Conservation (phyloP, 2,888 invertebrate species). For the Tetranychus truncatus region DNA sequence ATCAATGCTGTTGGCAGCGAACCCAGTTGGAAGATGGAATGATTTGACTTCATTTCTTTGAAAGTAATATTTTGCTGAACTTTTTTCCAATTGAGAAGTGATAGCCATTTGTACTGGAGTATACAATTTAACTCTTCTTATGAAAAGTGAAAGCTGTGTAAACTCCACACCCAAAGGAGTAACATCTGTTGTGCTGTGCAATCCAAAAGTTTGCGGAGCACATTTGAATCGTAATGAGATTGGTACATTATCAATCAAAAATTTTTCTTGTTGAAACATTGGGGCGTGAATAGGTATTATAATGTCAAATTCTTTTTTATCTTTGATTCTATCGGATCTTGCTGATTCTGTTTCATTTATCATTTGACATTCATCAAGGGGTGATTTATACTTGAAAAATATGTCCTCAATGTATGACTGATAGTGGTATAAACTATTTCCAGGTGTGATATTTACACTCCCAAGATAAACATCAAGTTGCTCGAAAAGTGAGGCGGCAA, state of each 20-base stretch:
- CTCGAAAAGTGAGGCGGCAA: neutral
- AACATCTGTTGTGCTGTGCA: neutral
- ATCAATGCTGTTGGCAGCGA: neutral
- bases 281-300: neutral
- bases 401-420: neutral
- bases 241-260: neutral
- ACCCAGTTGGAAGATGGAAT: neutral
- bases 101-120: neutral
- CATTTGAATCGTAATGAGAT: neutral
- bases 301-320: neutral
- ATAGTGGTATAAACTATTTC: neutral
- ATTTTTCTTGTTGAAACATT: conserved; percentile 1
- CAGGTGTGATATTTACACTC: neutral
- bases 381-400: neutral
- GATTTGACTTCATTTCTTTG: neutral
- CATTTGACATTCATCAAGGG: neutral
- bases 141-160: neutral
- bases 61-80: neutral
- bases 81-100: neutral
- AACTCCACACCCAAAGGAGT: neutral
- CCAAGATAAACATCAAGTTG: neutral
- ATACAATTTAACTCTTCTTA: neutral
- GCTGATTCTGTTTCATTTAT: neutral
- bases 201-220: neutral
- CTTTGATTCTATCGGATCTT: neutral